phyloP scores from a whole-genome alignment of 1,140 invertebrate species.

The Gonioctena quinquepunctata region DNA sequence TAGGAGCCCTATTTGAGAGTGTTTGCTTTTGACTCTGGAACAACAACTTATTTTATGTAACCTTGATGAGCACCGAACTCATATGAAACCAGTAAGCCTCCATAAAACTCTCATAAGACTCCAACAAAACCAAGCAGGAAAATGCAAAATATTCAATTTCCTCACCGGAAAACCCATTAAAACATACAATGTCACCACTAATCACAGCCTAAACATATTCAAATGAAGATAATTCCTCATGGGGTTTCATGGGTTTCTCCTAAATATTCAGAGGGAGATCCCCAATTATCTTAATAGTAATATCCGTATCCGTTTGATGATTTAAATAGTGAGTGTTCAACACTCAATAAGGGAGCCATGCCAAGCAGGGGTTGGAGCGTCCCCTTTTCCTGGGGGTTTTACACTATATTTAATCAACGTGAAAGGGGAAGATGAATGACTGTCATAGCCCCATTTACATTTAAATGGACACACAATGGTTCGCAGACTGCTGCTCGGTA shows the following conservation, averaged over 20 bases:
- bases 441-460: slow-evolving; percentile 30
- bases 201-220: background rate
- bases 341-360: slow-evolving; percentile 30
- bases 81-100: no score
- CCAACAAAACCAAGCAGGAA: no score
- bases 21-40: no score
- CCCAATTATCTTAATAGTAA: slow-evolving; percentile 47
- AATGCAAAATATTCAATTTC: no score
- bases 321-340: slow-evolving; percentile 32
- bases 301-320: slow-evolving; percentile 46
- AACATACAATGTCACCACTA: no score
- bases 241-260: slow-evolving; percentile 22
- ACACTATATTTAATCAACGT: slow-evolving; percentile 44
- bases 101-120: no score
- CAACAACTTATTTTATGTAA: no score
- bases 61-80: no score
- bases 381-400: slow-evolving; percentile 26
- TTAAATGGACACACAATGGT: slow-evolving; percentile 31
- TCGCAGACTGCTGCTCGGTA: background rate
- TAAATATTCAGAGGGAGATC: slow-evolving; percentile 30
- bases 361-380: slow-evolving; percentile 25
- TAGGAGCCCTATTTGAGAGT: no score
- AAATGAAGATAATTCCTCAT: background rate
- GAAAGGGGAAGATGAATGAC: slow-evolving; percentile 35
- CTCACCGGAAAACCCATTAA: no score